Evolutionary conservation across 2,113 vertebrate genomes (phyloP).

Genomic region (Anser brachyrhynchus): DNA sequence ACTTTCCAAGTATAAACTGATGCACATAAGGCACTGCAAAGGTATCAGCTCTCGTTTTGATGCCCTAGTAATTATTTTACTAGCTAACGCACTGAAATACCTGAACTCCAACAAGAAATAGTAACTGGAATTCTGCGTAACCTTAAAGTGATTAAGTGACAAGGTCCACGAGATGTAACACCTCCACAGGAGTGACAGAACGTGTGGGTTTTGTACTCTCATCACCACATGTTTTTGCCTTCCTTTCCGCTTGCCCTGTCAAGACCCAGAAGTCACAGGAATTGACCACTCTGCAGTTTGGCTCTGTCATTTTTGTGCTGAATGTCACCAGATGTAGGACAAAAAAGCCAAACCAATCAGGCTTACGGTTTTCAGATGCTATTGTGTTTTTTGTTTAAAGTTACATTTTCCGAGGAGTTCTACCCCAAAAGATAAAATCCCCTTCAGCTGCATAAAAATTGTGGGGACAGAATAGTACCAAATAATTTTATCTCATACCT

Average conservation of each 20-base stretch:
- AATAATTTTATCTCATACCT: background rate
- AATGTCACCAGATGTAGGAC: background rate
- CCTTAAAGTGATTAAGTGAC: slow-evolving; percentile 22
- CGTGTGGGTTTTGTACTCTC: rapidly evolving
- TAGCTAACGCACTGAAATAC: background rate
- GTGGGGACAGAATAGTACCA: background rate
- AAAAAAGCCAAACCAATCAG: background rate
- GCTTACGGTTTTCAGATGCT: background rate
- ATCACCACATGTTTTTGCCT: background rate
- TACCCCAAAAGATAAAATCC: background rate
- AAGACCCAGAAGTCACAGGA: background rate
- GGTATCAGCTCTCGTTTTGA: background rate
- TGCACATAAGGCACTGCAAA: background rate
- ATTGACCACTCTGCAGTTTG: background rate
- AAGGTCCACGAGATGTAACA: background rate
- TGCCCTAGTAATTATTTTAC: background rate
- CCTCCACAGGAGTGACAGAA: background rate
- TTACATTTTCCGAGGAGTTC: background rate
- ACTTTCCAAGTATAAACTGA: background rate
- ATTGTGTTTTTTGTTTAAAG: background rate
- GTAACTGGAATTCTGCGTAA: background rate
- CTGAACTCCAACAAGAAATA: background rate
- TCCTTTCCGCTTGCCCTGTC: background rate
- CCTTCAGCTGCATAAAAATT: background rate
- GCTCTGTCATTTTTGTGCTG: background rate